phyloP scores from a whole-genome alignment of 1,140 invertebrate species.

The Hylaeus anthracinus region DNA sequence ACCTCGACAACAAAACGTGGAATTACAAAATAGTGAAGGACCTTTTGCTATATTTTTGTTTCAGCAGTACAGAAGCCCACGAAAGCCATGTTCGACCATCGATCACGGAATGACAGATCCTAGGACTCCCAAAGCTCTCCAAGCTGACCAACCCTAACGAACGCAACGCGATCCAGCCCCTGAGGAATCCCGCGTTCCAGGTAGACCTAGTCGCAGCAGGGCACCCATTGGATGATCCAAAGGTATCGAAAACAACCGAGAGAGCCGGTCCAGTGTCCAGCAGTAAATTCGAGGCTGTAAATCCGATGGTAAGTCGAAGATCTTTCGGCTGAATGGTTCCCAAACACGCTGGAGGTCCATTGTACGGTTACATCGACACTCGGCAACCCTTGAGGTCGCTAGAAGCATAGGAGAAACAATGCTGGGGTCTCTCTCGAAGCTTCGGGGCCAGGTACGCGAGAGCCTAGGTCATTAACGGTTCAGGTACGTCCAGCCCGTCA shows the following conservation, averaged over 20 bases:
- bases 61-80: too few relatives aligned
- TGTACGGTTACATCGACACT: neutral
- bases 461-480: conserved; percentile 3
- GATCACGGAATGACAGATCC: too few relatives aligned
- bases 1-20: too few relatives aligned
- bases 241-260: neutral
- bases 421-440: neutral
- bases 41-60: too few relatives aligned
- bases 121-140: neutral
- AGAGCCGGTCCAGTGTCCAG: too few relatives aligned
- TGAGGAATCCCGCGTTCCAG: neutral
- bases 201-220: conserved; percentile 14
- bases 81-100: too few relatives aligned
- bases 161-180: neutral
- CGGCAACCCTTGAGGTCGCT: neutral
- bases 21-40: too few relatives aligned
- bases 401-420: neutral
- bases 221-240: neutral
- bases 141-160: neutral
- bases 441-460: neutral
- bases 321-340: neutral
- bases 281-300: neutral
- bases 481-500: conserved; percentile 4
- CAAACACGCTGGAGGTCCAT: neutral
- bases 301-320: conserved; percentile 37